Conservation (phyloP, 1,140 invertebrate genomes). For the Aphaenogaster floridana region DNA sequence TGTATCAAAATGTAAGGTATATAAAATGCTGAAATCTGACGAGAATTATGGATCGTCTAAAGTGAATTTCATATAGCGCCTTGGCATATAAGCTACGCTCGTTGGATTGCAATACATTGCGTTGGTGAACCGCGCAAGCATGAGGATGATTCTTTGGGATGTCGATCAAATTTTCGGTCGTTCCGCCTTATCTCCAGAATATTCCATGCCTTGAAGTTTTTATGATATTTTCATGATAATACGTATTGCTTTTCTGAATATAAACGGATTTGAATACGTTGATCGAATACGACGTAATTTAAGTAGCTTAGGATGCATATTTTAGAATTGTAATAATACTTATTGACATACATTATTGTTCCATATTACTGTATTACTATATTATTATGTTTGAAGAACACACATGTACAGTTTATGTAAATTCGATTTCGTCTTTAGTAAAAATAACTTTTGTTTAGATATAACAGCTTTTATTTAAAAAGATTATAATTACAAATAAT, state of each 20-base stretch:
- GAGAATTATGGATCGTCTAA: constrained; percentile 13
- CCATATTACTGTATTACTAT: background rate
- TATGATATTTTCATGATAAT: constrained; percentile 41
- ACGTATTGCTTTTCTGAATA: background rate
- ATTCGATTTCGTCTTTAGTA: background rate
- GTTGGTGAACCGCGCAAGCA: background rate
- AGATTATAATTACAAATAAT: constrained; percentile 5
- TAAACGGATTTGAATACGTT: background rate
- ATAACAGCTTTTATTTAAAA: background rate
- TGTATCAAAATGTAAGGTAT: background rate
- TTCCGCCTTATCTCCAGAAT: background rate
- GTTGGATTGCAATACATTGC: background rate
- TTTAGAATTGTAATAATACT: background rate
- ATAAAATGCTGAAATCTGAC: constrained; percentile 1
- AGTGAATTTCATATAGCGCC: constrained; percentile 4
- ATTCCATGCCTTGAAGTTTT: background rate
- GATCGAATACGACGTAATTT: constrained; percentile 8
- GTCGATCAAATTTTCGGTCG: constrained; percentile 29
- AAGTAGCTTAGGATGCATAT: background rate
- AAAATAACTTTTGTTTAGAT: background rate
- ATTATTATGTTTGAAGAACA: background rate
- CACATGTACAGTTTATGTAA: background rate
- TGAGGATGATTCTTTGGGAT: constrained; percentile 9
- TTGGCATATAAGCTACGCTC: background rate
- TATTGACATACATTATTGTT: background rate